Evolutionary conservation across 2,797 vertebrate genomes (phyloP).

Genomic region (Psittacula echo): DNA sequence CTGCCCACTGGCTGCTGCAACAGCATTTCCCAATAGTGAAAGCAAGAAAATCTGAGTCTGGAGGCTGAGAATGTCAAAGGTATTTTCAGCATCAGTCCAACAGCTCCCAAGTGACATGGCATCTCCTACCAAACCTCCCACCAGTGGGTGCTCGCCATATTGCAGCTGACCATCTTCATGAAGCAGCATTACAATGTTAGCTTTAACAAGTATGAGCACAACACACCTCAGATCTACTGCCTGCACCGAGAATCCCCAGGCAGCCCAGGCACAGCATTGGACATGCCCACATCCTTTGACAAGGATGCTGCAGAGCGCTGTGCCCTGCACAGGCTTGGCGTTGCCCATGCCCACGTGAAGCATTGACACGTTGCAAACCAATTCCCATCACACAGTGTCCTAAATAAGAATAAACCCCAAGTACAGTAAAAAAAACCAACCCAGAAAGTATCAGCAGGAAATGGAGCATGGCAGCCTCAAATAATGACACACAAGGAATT

Average conservation of each 20-base stretch:
- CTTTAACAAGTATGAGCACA: slow-evolving; percentile 1
- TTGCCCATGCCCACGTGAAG: neutral
- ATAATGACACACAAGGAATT: neutral
- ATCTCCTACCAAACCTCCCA: neutral
- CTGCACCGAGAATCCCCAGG: neutral
- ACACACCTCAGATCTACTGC: neutral
- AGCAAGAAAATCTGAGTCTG: neutral
- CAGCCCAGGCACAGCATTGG: neutral
- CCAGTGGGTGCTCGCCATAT: neutral
- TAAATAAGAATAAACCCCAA: neutral
- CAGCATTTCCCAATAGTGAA: neutral
- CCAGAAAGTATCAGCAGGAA: neutral
- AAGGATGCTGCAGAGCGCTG: neutral
- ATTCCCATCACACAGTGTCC: neutral
- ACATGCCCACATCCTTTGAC: neutral
- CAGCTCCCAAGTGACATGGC: neutral
- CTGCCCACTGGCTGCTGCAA: neutral
- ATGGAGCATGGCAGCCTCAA: neutral
- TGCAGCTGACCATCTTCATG: neutral
- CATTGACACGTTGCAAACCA: neutral
- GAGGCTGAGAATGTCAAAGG: neutral
- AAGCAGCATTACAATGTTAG: neutral
- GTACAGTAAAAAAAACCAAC: neutral
- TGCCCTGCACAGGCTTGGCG: neutral
- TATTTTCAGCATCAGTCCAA: neutral